Percentiles rank a stretch among this genome's conserved stretches.
Evolutionary conservation across 64 coral and sea anemone species (phyloP).

Genomic region (Montipora capricornis): DNA sequence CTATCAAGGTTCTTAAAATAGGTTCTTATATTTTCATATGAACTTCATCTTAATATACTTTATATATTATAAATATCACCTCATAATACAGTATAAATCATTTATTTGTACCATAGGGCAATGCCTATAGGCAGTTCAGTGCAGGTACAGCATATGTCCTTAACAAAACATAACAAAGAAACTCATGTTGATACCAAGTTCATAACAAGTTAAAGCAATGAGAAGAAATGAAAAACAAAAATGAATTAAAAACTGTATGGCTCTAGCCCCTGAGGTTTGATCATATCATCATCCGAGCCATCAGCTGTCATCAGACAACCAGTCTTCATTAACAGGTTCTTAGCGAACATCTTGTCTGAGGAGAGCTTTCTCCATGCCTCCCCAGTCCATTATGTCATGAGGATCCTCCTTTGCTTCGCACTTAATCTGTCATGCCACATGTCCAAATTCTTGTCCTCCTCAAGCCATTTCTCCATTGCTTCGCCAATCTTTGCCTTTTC

Average conservation of each 20-base stretch:
- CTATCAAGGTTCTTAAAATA: constrained; percentile 11
- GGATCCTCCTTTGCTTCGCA: no score
- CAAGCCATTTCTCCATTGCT: no score
- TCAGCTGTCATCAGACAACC: constrained; percentile 3
- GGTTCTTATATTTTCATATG: constrained; percentile 19
- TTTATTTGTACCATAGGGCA: constrained; percentile 13
- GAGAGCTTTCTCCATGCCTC: no score
- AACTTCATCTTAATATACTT: background rate
- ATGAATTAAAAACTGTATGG: constrained; percentile 73
- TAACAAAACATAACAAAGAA: constrained; percentile 5
- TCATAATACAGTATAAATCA: constrained; percentile 36
- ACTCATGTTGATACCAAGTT: no score
- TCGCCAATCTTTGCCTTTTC: no score
- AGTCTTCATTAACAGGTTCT: background rate
- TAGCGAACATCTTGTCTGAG: no score
- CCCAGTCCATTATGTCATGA: no score
- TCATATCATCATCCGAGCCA: constrained; percentile 63
- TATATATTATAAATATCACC: background rate
- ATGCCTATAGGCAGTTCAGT: constrained; percentile 36
- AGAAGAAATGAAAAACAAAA: no score
- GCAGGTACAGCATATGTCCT: constrained; percentile 10
- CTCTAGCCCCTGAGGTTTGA: constrained; percentile 73
- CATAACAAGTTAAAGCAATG: no score
- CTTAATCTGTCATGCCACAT: no score
- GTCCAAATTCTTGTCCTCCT: no score